Evolutionary conservation across 2,888 invertebrate species (phyloP).

Genomic region (Drosophila yooni): DNA sequence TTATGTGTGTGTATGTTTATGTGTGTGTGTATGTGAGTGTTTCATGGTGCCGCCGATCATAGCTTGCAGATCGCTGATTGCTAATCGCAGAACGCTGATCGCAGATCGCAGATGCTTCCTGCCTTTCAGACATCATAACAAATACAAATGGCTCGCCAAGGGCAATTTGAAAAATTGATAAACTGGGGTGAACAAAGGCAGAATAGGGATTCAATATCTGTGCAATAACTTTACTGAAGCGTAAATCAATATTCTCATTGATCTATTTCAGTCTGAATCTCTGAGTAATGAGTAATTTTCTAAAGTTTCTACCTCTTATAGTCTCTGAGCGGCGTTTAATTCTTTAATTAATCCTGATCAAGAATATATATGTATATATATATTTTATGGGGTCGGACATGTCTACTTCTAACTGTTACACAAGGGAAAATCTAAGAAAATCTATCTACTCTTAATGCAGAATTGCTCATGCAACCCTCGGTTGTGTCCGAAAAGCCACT

Average conservation of each 20-base stretch:
- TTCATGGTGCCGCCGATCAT: constrained; percentile 27
- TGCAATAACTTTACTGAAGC: background rate
- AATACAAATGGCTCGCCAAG: constrained; percentile 4
- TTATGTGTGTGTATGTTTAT: background rate
- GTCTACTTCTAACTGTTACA: background rate
- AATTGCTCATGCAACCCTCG: constrained; percentile 34
- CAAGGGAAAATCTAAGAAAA: no score
- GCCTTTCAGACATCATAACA: constrained; percentile 13
- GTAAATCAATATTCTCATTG: background rate
- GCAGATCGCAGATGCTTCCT: constrained; percentile 25
- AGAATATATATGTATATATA: background rate
- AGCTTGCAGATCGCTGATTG: constrained; percentile 1
- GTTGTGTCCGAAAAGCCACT: constrained; percentile 10
- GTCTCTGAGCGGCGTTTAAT: background rate
- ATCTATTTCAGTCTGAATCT: no score
- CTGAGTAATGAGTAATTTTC: background rate
- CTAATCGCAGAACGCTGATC: constrained; percentile 5
- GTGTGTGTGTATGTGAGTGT: background rate
- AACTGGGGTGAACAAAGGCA: background rate
- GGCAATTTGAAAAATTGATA: background rate
- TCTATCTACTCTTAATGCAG: background rate
- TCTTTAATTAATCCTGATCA: background rate
- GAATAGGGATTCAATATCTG: no score
- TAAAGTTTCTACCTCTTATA: background rate
- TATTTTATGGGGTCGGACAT: background rate